Evolutionary conservation across 2,888 invertebrate species (phyloP).

Genomic region (Drosophila tripunctata): DNA sequence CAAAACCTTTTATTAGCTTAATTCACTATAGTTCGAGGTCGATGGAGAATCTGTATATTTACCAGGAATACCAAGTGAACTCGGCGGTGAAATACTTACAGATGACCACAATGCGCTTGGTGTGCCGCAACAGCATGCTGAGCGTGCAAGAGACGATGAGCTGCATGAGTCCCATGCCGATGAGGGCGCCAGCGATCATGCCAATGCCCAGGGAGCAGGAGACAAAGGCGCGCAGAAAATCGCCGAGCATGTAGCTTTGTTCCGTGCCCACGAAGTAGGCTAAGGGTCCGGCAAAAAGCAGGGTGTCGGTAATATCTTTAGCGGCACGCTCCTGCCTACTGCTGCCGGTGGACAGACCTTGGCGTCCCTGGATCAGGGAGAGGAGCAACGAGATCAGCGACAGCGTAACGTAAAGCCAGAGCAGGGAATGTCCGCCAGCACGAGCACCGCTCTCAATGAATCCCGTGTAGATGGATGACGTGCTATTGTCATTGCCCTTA

Average conservation of each 20-base stretch:
- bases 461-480: conserved; percentile 66
- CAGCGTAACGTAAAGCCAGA: conserved; percentile 83
- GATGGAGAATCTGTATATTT: no score
- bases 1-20: no score
- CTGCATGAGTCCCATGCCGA: conserved; percentile 90
- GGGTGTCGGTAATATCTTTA: conserved; percentile 84
- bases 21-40: no score
- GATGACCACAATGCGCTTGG: conserved; percentile 89
- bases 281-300: conserved; percentile 90
- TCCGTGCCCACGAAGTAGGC: conserved; percentile 93
- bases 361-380: conserved; percentile 75
- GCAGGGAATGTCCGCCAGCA: conserved; percentile 77
- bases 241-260: conserved; percentile 93
- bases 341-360: conserved; percentile 84
- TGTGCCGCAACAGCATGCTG: conserved; percentile 91
- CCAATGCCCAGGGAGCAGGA: conserved; percentile 92
- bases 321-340: conserved; percentile 85
- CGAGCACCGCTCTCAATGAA: conserved; percentile 78
- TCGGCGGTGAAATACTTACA: conserved; percentile 86
- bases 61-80: no score
- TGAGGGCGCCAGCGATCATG: conserved; percentile 89
- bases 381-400: conserved; percentile 84
- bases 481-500: neutral
- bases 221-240: conserved; percentile 93
- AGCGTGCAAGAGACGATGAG: conserved; percentile 91